phyloP scores from a whole-genome alignment of 2,888 invertebrate species.

The Synanthedon myopaeformis region DNA sequence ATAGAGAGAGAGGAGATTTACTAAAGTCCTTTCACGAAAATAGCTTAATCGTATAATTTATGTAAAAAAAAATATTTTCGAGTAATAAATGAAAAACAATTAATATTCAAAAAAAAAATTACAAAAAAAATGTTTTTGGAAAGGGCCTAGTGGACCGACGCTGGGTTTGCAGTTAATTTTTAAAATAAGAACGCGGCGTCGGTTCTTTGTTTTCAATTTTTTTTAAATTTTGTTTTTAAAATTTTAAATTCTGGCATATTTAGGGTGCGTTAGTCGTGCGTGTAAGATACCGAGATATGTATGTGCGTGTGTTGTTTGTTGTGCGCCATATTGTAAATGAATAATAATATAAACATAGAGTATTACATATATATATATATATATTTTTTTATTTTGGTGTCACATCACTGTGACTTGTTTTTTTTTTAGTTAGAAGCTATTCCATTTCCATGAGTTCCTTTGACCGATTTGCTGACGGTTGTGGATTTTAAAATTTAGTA shows the following conservation, averaged over 20 bases:
- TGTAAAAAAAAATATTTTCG: constrained; percentile 21
- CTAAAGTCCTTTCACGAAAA: constrained; percentile 36
- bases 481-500: constrained; percentile 12
- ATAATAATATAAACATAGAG: not conserved
- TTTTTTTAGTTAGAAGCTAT: constrained; percentile 5
- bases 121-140: constrained; percentile 37
- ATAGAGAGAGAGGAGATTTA: constrained; percentile 19
- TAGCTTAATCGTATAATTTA: constrained; percentile 45
- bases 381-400: constrained; percentile 20
- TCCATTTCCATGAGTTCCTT: constrained; percentile 17
- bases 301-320: constrained; percentile 63
- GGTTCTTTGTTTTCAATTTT: constrained; percentile 31
- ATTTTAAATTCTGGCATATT: constrained; percentile 54
- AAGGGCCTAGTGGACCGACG: constrained; percentile 42
- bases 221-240: constrained; percentile 32
- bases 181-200: constrained; percentile 14
- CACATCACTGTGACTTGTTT: constrained; percentile 22
- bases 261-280: constrained; percentile 35
- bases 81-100: constrained; percentile 10
- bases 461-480: constrained; percentile 17
- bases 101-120: constrained; percentile 20
- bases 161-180: constrained; percentile 27
- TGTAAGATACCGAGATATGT: constrained; percentile 41
- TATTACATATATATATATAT: constrained; percentile 6
- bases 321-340: constrained; percentile 39